Base-by-base conservation (phyloP, 1,140 invertebrate genomes). In the Gonioctena quinquepunctata region DNA sequence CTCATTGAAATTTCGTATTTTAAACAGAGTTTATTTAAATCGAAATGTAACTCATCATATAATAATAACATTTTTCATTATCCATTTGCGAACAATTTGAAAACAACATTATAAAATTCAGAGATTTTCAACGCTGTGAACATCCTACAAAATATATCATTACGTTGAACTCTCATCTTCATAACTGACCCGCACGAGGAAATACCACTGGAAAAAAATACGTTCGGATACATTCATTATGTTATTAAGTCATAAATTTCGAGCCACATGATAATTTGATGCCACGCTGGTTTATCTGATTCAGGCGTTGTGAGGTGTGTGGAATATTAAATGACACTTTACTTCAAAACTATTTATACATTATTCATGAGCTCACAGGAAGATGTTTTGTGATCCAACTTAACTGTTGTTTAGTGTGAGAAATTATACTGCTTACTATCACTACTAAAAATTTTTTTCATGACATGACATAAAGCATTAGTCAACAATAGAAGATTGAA, bases 171-270 rank as follows among this genome's bases (percentile, higher is more conserved):
- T 42, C 16, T 42, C 11, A 42, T 42, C 11, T 42, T 42, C 16
- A 42, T n/a, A 3, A 42, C 2, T 42, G 33, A 42, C 33, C 33
- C 33, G 33, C 11, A 54, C 52, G 3, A 54, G 52, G 19, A 54
- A 54, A 54, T 54, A 23, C 19, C 19, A 23, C 18, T 21, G n/a
- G 3, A 54, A 54, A 54, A 54, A 54, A 11, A 19, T 54, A n/a
- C 27, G 11, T 42, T 21, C 27, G 25, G 5, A 61, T 8, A 61
- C 21, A 27, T 61, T 61, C 59, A 61, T 61, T 61, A 61, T 61
- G 21, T 28, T 61, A 61, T 61, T 61, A 61, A 61, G 59, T 28
- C 23, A 28, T 61, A 61, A 28, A 61, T 61, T 54, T 27, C 25
- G 25, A 28, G 25, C 23, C 27, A 25, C 13, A 61, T 42, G 59